phyloP scores from a whole-genome alignment of 2,888 invertebrate genomes.

The Melanostoma mellinum region DNA sequence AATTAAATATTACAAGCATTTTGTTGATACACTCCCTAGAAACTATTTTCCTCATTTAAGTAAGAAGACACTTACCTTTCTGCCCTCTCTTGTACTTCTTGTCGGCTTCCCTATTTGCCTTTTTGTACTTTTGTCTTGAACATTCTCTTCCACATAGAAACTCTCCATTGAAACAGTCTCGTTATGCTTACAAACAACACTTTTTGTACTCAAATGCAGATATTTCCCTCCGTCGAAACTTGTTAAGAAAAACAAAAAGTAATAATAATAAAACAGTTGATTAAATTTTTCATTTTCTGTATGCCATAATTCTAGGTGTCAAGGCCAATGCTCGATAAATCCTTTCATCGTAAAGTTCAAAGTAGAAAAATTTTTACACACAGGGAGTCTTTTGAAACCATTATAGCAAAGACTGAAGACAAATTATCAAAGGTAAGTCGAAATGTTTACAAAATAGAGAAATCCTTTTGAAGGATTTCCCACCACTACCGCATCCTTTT shows the following conservation, averaged over 20 bases:
- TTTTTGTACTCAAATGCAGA: not conserved
- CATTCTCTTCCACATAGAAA: too few species aligned
- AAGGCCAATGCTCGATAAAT: conserved; percentile 91
- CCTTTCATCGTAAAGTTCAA: conserved; percentile 95
- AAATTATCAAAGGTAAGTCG: conserved; percentile 87
- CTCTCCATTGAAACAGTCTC: too few species aligned
- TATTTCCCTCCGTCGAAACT: not conserved
- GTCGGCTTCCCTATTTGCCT: too few species aligned
- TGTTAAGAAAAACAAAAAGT: too few species aligned
- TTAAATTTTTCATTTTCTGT: conserved; percentile 35
- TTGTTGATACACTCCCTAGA: too few species aligned
- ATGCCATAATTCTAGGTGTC: conserved; percentile 84
- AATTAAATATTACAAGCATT: too few species aligned
- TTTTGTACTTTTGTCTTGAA: too few species aligned
- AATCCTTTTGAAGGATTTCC: conserved; percentile 1
- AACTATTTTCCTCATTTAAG: too few species aligned
- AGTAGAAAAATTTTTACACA: conserved; percentile 95
- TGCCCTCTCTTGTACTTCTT: too few species aligned
- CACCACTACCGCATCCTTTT: not conserved
- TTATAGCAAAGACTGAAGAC: conserved; percentile 92
- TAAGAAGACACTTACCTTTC: too few species aligned
- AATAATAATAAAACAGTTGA: not conserved
- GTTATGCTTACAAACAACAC: not conserved
- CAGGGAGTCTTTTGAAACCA: conserved; percentile 94
- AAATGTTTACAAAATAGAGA: conserved; percentile 4